Evolutionary conservation across 2,888 invertebrate species (phyloP).

Genomic region (Clivina fossor): DNA sequence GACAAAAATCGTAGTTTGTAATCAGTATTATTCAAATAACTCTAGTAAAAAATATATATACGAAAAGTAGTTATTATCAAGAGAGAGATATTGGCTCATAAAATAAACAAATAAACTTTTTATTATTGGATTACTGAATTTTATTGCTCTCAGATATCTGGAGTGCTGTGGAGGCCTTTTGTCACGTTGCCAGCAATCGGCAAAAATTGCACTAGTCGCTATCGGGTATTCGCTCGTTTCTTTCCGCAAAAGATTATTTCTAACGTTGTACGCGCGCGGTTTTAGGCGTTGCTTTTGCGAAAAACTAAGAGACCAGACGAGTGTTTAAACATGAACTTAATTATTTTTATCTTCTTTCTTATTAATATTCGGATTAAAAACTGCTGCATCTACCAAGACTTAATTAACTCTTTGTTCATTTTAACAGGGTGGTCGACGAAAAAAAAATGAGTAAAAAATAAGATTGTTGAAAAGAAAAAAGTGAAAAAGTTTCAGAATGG

Average conservation of each 20-base stretch:
- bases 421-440: background rate
- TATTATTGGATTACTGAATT: background rate
- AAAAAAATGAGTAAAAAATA: slow-evolving; percentile 2
- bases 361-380: slow-evolving; percentile 25
- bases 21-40: too few species aligned
- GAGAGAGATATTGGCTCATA: background rate
- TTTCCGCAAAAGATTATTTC: slow-evolving; percentile 10
- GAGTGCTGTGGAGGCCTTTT: slow-evolving; percentile 3
- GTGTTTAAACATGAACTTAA: slow-evolving; percentile 25
- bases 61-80: background rate
- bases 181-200: slow-evolving; percentile 1
- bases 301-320: slow-evolving; percentile 17
- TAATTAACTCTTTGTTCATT: slow-evolving; percentile 23
- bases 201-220: background rate
- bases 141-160: background rate
- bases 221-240: slow-evolving; percentile 8
- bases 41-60: too few species aligned
- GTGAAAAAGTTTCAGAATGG: too few species aligned
- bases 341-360: slow-evolving; percentile 22
- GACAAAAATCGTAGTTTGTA: too few species aligned
- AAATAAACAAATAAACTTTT: too few species aligned
- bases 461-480: too few species aligned
- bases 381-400: slow-evolving; percentile 19
- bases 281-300: slow-evolving; percentile 9
- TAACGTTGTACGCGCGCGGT: slow-evolving; percentile 10